Base-by-base conservation (phyloP, 2,113 vertebrate species). In the Hassar affinis region DNA sequence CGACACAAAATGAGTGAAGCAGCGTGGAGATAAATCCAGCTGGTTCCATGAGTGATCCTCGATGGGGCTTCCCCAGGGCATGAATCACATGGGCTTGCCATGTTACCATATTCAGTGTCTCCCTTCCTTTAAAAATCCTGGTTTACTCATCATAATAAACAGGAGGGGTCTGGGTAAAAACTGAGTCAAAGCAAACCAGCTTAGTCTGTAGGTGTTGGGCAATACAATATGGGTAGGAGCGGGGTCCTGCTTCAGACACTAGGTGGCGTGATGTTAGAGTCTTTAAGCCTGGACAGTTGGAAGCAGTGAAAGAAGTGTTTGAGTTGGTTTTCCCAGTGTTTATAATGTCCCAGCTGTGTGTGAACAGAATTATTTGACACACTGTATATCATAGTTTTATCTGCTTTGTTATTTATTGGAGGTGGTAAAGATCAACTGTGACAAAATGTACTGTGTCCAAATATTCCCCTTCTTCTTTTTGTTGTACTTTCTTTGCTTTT, bases 61-160 rank as follows among this genome's bases (percentile, higher is more conserved):
- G 20, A 47, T 47, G 56, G 83, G 83, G 80, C 49, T 87, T 87
- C 81, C 86, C 78, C 79, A 69, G 22, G 30, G 33, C 52, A 33
- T 87, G 83, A 87, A 78, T 87, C 86, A 87, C 33, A 69, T 56
- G 72, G 74, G 18, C 35, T 74, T 83, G 76, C 0, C 68, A 56
- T 27, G 52, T 85, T 72, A 71, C 78, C 56, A 74, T 85, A 66
- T 80, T 80, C 68, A 47, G 76, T 45, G 47, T 79, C 69, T 59
- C 57, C 30, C 12, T 33, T 51, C 2, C 12, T 33, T 51, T 3
- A 45, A 79, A 85, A 82, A n/a, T 22, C 57, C 33, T 38, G 9
- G 59, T 84, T 45, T 75, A 54, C 38, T 85, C 75, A 27, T 56
- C 54, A 78, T 78, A 84, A 72, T 45, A 84, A 57, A 47, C 14